Evolutionary conservation across 1,140 invertebrate genomes (phyloP).

Genomic region (Colletes latitarsis): DNA sequence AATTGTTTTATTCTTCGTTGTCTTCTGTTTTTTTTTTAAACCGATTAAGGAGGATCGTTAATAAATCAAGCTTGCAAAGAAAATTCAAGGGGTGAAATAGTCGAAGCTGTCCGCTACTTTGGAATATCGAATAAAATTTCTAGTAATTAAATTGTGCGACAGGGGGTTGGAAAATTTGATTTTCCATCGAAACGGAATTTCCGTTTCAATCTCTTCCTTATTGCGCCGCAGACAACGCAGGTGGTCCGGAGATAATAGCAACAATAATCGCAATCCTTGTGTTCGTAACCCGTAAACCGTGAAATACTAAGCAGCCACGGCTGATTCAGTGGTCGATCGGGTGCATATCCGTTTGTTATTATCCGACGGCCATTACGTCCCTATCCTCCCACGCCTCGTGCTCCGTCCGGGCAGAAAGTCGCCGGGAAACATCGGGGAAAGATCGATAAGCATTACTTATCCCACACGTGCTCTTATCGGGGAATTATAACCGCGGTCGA

Average conservation of each 20-base stretch:
- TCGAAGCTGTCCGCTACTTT: too few species aligned
- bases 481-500: constrained; percentile 17
- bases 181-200: too few species aligned
- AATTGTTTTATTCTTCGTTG: too few species aligned
- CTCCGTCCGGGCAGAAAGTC: not conserved
- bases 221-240: constrained; percentile 34
- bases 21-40: too few species aligned
- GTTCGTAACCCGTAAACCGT: constrained; percentile 49
- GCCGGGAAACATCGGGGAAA: constrained; percentile 2
- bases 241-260: constrained; percentile 51
- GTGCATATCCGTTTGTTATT: constrained; percentile 47
- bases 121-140: too few species aligned
- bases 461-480: constrained; percentile 4
- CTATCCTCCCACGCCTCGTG: constrained; percentile 21
- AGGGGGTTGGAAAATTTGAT: too few species aligned
- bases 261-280: constrained; percentile 37
- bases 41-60: too few species aligned
- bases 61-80: too few species aligned
- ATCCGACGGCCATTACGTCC: constrained; percentile 25
- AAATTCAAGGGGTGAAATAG: too few species aligned
- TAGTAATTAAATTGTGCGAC: too few species aligned
- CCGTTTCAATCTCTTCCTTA: constrained; percentile 16
- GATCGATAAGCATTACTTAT: constrained; percentile 35
- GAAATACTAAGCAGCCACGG: constrained; percentile 52
- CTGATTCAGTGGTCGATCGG: constrained; percentile 48